Evolutionary conservation across 2,113 vertebrate genomes (phyloP).

Genomic region (Amblyopsis rosae): DNA sequence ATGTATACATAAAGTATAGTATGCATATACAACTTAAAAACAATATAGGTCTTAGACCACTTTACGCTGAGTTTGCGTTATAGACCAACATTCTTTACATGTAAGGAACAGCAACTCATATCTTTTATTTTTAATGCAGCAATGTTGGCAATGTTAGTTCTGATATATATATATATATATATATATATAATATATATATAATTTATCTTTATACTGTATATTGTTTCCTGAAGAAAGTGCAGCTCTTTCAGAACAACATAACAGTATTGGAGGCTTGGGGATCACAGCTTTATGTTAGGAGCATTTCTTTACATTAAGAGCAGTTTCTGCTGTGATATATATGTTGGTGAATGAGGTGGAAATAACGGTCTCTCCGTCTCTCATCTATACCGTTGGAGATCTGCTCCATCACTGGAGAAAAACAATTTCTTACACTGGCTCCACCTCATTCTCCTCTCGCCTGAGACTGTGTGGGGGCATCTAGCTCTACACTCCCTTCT

Average conservation of each 20-base stretch:
- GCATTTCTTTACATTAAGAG: constrained; percentile 26
- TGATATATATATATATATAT: neutral
- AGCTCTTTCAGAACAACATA: constrained; percentile 7
- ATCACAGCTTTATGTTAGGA: constrained; percentile 22
- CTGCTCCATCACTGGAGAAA: constrained; percentile 67
- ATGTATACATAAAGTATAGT: no score
- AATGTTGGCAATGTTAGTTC: no score
- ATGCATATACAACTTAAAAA: neutral
- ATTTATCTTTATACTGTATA: neutral
- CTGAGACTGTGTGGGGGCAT: constrained; percentile 57
- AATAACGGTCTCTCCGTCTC: constrained; percentile 28
- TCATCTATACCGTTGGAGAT: constrained; percentile 52
- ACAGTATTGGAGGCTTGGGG: constrained; percentile 9
- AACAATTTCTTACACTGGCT: constrained; percentile 70
- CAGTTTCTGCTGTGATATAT: constrained; percentile 37
- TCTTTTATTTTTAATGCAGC: no score
- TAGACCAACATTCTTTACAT: neutral
- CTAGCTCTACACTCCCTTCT: constrained; percentile 60
- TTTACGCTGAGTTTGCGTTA: neutral
- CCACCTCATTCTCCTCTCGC: constrained; percentile 71
- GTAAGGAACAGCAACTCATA: neutral
- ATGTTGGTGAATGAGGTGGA: constrained; percentile 13
- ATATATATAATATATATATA: neutral
- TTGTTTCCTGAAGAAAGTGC: constrained; percentile 25
- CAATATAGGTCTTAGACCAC: neutral